Conservation (phyloP, 37 sponge, comb jelly and placozoan species). For the Dysidea cf. avara region DNA sequence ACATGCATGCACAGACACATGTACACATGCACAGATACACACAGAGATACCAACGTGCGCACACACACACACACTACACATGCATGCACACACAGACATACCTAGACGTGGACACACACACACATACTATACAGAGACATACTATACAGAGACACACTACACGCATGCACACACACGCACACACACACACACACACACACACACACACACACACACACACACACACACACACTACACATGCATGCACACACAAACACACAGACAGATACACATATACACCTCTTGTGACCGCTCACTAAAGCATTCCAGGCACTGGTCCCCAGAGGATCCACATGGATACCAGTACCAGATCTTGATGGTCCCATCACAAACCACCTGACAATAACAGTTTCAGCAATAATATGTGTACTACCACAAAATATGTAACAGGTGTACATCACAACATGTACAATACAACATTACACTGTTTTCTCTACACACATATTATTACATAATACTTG, state of each 20-base stretch:
- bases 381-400: too few relatives aligned
- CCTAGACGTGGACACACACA: conserved; percentile 10
- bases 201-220: background rate
- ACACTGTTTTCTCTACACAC: too few relatives aligned
- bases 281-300: conserved; percentile 88
- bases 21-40: background rate
- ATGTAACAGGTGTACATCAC: too few relatives aligned
- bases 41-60: background rate
- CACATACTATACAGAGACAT: too few relatives aligned
- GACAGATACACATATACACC: conserved; percentile 40
- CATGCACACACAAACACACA: background rate
- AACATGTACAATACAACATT: too few relatives aligned
- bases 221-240: conserved; percentile 12
- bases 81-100: conserved; percentile 1
- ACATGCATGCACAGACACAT: background rate
- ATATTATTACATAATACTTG: too few relatives aligned
- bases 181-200: background rate
- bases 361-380: conserved; percentile 99
- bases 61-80: conserved; percentile 3
- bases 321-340: conserved; percentile 96
- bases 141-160: too few relatives aligned
- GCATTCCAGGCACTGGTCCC: conserved; percentile 99
- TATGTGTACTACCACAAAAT: too few relatives aligned
- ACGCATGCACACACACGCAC: conserved; percentile 4
- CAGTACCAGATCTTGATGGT: conserved; percentile 94